Percentiles rank a stretch among this genome's conserved stretches.
These are phyloP conservation scores for Amphipoea oculea DNA, from an alignment of 2,888 invertebrate genomes.

Conservation along the genomic window DNA sequence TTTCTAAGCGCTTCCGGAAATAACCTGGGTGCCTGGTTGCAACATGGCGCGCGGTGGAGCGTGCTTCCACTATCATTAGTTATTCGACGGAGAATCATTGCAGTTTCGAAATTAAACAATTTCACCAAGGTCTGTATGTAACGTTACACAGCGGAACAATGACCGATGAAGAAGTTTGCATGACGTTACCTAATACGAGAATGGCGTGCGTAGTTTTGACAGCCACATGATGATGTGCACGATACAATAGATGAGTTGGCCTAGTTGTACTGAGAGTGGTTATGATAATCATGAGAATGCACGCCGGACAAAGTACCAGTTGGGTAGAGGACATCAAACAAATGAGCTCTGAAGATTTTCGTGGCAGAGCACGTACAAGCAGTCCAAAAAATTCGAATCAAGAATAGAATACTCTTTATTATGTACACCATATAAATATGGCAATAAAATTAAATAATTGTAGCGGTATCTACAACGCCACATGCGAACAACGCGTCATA, in stretches of 20 bases:
- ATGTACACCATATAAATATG: no score
- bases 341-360: constrained; percentile 30
- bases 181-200: constrained; percentile 63
- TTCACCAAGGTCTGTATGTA: constrained; percentile 72
- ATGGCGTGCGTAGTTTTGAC: constrained; percentile 66
- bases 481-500: no score
- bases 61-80: constrained; percentile 83
- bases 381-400: background rate
- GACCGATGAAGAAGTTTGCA: constrained; percentile 53
- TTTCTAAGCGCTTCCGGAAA: constrained; percentile 83
- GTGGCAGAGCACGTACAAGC: background rate
- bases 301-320: constrained; percentile 41
- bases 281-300: constrained; percentile 62
- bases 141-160: constrained; percentile 53
- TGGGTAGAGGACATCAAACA: constrained; percentile 27
- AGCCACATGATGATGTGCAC: constrained; percentile 62
- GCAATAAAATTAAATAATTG: no score
- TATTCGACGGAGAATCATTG: constrained; percentile 70
- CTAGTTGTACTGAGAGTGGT: constrained; percentile 54
- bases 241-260: constrained; percentile 63
- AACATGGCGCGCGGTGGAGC: constrained; percentile 79
- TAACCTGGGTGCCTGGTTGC: constrained; percentile 74
- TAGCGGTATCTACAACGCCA: no score
- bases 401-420: no score
- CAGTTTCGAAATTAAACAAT: constrained; percentile 75